Percentiles rank a stretch among this genome's conserved stretches.
phyloP scores from a whole-genome alignment of 2,888 invertebrate genomes.

The Mamestra brassicae region DNA sequence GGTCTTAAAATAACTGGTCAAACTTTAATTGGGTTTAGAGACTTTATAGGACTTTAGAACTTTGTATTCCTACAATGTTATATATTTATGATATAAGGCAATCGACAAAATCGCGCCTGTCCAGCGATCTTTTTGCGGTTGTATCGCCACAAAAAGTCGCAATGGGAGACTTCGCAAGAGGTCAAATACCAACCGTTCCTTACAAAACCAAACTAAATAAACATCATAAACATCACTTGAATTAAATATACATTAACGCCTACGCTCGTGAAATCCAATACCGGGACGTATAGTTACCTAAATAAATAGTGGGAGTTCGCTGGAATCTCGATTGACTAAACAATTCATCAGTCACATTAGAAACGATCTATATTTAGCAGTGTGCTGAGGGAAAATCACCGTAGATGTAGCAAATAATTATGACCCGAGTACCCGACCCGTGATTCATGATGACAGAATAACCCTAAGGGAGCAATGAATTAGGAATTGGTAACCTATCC shows the following conservation, averaged over 20 bases:
- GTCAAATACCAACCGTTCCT: neutral
- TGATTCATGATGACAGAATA: slow-evolving; percentile 75
- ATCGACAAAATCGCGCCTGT: no score
- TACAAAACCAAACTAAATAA: neutral
- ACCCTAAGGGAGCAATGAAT: slow-evolving; percentile 70
- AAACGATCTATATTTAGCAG: slow-evolving; percentile 55
- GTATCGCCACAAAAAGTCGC: neutral
- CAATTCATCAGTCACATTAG: slow-evolving; percentile 66
- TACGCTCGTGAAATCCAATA: slow-evolving; percentile 36
- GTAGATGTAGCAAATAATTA: slow-evolving; percentile 69
- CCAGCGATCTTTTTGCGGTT: no score
- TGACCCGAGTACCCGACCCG: slow-evolving; percentile 67
- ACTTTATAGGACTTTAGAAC: slow-evolving; percentile 18
- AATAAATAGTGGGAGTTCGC: slow-evolving; percentile 26
- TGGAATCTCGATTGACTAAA: slow-evolving; percentile 45
- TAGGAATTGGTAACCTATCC: slow-evolving; percentile 59
- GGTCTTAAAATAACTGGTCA: slow-evolving; percentile 5
- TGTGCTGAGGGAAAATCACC: slow-evolving; percentile 58
- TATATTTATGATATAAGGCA: no score
- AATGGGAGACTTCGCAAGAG: neutral
- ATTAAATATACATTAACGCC: slow-evolving; percentile 34
- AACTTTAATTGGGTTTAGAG: slow-evolving; percentile 28
- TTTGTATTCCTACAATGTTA: neutral
- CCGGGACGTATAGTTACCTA: slow-evolving; percentile 27
- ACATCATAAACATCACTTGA: slow-evolving; percentile 30